Base-by-base conservation (phyloP, 2,113 vertebrate genomes). In the Delphinapterus leucas region DNA sequence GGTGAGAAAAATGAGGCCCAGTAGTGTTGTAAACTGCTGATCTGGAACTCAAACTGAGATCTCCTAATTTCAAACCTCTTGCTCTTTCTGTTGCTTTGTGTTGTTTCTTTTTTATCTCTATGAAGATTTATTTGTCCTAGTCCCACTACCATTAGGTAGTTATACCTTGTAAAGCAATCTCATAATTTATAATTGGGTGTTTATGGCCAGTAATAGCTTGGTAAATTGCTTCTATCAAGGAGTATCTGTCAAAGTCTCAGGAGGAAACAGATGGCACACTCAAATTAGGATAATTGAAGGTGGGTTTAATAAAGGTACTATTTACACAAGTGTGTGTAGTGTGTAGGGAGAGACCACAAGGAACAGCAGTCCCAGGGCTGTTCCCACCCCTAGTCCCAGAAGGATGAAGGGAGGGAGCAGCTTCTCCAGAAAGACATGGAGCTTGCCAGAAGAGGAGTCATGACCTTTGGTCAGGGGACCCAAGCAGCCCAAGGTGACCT, bases 171-270 rank as follows among this genome's bases (percentile, higher is more conserved):
- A 88, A 95, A 92, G 55, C 17, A 83, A 61, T 53, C 93, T 90
- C 76, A 87, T 71, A 77, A 94, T 73, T 90, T 87, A 76, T 94
- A 93, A 93, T 84, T 84, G 81, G 85, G 58, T 94, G 49, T 77
- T 90, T 93, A 55, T 90, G 36, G 38, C 68, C 77, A 93, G 74
- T 55, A 53, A 67, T 74, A 61, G 18, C 14, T 88, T 63, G n/a
- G 36, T 79, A 88, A 88, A 83, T 94, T 90, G 63, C 47, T 86
- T 94, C 80, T 65, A n/a, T 90, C 63, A 71, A 85, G 61, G 7
- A 63, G 44, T 85, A 13, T 79, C 81, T 93, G 55, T 86, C 76
- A 77, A 84, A 49, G 87, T 81, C 71, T 71, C 65, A n/a, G 28
- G 88, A 94, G 68, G 55, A 96, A 96, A 76, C 67, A 95, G 60